phyloP scores from a whole-genome alignment of 2,797 vertebrate genomes.

The Orientallactaga sibirica region DNA sequence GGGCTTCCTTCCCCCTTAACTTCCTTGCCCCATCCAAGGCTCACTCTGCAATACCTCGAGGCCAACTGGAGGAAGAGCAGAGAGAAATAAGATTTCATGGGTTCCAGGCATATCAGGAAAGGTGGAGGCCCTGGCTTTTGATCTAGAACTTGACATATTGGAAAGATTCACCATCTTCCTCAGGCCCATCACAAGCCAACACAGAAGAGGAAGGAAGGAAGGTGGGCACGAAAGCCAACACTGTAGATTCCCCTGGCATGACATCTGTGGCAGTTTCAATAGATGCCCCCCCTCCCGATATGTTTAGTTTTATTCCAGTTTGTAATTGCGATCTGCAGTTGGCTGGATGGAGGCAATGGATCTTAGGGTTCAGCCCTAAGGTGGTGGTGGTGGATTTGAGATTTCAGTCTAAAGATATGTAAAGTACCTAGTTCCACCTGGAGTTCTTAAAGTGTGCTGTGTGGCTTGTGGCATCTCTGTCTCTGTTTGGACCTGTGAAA shows the following conservation, averaged over 20 bases:
- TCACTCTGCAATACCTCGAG: not conserved
- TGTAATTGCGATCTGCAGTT: no score
- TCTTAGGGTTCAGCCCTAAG: no score
- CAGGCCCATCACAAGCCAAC: not conserved
- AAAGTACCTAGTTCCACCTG: no score
- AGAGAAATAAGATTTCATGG: not conserved
- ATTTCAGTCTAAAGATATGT: no score
- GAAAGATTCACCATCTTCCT: not conserved
- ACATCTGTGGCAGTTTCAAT: no score
- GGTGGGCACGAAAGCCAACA: not conserved
- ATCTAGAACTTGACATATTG: not conserved
- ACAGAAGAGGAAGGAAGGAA: not conserved
- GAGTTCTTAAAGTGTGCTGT: no score
- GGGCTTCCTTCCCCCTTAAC: not conserved
- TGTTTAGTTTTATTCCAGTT: no score
- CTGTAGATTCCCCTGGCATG: not conserved
- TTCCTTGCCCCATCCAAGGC: not conserved
- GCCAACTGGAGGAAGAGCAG: not conserved
- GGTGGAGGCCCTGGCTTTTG: not conserved
- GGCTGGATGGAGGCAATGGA: no score
- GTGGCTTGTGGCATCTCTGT: no score
- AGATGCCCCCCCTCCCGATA: no score
- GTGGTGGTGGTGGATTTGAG: no score
- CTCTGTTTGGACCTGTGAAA: no score
- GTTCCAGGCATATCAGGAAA: not conserved